These are phyloP conservation scores for Alentia gelatinosa DNA, from an alignment of 2,888 invertebrate species.

Conservation along the genomic window DNA sequence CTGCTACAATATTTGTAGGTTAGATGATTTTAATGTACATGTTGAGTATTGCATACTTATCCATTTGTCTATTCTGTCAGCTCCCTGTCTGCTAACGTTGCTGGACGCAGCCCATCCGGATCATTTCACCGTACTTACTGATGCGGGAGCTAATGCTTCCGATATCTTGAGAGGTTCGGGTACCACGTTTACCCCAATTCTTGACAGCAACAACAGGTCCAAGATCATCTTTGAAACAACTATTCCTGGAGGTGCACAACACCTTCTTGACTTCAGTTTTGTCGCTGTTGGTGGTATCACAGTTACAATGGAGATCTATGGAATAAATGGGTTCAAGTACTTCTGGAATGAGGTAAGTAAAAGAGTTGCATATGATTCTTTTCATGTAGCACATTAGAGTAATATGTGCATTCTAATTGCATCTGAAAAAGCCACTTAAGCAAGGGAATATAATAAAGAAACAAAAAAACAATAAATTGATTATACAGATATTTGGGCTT, in stretches of 20 bases:
- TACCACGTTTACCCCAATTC: background rate
- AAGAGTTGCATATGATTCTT: background rate
- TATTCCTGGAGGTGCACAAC: background rate
- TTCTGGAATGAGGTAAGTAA: constrained; percentile 47
- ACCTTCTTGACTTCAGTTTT: background rate
- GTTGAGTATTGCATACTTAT: background rate
- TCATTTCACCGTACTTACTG: background rate
- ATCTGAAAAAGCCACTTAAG: no score
- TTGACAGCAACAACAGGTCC: background rate
- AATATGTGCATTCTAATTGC: background rate
- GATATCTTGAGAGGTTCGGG: constrained; percentile 1
- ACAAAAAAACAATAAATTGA: no score
- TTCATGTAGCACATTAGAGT: background rate
- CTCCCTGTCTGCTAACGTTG: background rate
- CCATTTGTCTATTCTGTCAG: background rate
- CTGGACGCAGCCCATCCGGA: background rate
- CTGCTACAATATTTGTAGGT: no score
- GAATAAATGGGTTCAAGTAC: constrained; percentile 12
- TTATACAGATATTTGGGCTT: no score
- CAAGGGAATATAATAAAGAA: no score
- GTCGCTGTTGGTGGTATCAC: background rate
- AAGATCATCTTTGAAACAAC: constrained; percentile 9
- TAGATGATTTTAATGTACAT: background rate
- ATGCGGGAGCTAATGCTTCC: background rate
- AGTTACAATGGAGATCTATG: constrained; percentile 14